phyloP scores from a whole-genome alignment of 2,888 invertebrate genomes.

The Drosophila falleni region DNA sequence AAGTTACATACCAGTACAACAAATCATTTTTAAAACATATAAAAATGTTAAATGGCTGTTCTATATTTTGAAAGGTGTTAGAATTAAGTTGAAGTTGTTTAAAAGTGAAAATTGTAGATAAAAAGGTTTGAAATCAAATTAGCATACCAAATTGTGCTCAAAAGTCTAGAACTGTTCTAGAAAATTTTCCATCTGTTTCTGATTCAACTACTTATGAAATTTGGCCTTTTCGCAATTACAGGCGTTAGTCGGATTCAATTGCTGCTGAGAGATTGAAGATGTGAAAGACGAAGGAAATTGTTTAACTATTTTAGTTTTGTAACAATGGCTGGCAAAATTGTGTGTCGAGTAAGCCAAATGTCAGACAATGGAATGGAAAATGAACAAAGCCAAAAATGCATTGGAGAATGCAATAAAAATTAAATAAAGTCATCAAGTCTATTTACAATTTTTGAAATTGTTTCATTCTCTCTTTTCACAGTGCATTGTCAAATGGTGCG shows the following conservation, averaged over 20 bases:
- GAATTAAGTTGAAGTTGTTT: no score
- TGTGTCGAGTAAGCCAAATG: constrained; percentile 65
- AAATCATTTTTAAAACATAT: no score
- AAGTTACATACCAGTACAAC: no score
- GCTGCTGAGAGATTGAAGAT: constrained; percentile 22
- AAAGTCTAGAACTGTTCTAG: no score
- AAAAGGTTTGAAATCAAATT: no score
- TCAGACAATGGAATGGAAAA: constrained; percentile 47
- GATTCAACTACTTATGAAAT: no score
- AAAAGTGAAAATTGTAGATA: no score
- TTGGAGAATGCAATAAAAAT: constrained; percentile 75
- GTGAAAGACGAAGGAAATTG: constrained; percentile 34
- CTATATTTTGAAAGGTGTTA: no score
- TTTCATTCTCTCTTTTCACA: constrained; percentile 49
- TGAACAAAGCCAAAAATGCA: constrained; percentile 58
- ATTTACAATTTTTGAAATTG: constrained; percentile 75
- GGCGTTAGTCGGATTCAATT: constrained; percentile 51
- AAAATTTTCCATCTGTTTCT: no score
- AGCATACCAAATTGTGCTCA: no score
- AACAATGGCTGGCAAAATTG: constrained; percentile 52
- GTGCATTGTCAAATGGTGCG: constrained; percentile 73
- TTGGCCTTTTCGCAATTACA: constrained; percentile 60
- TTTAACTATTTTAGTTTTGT: constrained; percentile 43
- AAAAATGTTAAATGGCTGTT: no score
- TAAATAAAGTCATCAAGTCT: constrained; percentile 80